Base-by-base conservation (phyloP, 2,113 vertebrate species). In the Apus apus region DNA sequence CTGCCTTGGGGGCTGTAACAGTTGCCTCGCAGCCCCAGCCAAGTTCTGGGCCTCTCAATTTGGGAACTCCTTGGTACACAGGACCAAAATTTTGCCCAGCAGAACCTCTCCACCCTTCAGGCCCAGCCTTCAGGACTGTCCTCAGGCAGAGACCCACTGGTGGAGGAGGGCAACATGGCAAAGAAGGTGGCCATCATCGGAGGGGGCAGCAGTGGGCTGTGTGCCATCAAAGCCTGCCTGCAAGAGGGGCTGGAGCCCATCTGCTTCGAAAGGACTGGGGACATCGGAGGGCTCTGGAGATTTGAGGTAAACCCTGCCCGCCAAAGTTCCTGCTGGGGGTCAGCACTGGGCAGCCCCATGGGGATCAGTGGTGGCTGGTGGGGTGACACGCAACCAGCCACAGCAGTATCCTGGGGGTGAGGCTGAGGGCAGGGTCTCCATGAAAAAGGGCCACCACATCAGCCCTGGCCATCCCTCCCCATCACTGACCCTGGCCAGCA, bases 161-260 rank as follows among this genome's bases (percentile, higher is more conserved):
- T 8, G 40, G 27, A 88, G 73, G 8, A 88, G 70, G 8, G 6
- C 81, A 64, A 36, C 82, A 98, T 97, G 97, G 79, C 30, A 0
- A 85, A 96, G 85, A 96, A 89, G 51, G 97, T 99, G 58, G 98
- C 98, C 7, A 96, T 99, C 89, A 97, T 99, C 20, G 99, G 99
- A 45, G 98, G 90, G 3, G 99, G 99, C 9, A 92, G 96, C 78
- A 98, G 98, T 4, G 98, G 99, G 45, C 95, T 99, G 54, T 96
- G 93, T 1, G 98, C 97, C 87, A 97, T 98, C 57, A 99, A 99
- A 95, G 94, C 90, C 88, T 99, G 98, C 76, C 87, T 98, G 10
- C 98, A 99, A 13, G 98, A 98, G 78, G 98, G 97, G 11, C 94
- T 98, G 87, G 97, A 98, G 57, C 98, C 98, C 0, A 15, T 97